These are phyloP conservation scores for Pectinophora gossypiella DNA, from an alignment of 1,140 invertebrate species.

Conservation along the genomic window DNA sequence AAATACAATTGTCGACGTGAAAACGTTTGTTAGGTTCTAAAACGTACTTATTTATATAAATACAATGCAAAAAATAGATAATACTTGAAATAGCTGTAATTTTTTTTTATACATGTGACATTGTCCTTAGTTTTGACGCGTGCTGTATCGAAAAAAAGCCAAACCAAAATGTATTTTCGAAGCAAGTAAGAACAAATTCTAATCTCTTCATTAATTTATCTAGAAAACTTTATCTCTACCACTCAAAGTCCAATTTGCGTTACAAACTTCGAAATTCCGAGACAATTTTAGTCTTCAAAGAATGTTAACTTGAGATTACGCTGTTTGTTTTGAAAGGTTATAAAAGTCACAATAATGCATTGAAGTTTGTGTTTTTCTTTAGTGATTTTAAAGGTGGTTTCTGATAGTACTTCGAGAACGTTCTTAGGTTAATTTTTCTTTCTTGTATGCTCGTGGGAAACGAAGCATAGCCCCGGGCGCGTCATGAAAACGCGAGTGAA, in stretches of 20 bases:
- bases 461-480: constrained; percentile 31
- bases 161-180: constrained; percentile 30
- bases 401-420: no score
- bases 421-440: no score
- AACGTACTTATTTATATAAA: no score
- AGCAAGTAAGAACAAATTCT: constrained; percentile 27
- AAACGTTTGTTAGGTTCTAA: no score
- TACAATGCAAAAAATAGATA: no score
- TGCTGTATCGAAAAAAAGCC: constrained; percentile 34
- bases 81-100: no score
- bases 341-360: neutral
- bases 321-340: constrained; percentile 9
- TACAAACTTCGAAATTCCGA: constrained; percentile 20
- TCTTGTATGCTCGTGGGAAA: constrained; percentile 48
- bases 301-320: constrained; percentile 13
- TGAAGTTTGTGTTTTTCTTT: no score
- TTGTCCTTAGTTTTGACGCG: constrained; percentile 25
- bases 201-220: constrained; percentile 36
- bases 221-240: constrained; percentile 18
- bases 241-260: constrained; percentile 19
- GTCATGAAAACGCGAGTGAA: constrained; percentile 42
- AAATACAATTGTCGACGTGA: no score
- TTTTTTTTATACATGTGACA: no score
- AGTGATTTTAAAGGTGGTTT: no score
- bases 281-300: constrained; percentile 27